Evolutionary conservation across 2,888 invertebrate species (phyloP).

Genomic region (Empis livida): DNA sequence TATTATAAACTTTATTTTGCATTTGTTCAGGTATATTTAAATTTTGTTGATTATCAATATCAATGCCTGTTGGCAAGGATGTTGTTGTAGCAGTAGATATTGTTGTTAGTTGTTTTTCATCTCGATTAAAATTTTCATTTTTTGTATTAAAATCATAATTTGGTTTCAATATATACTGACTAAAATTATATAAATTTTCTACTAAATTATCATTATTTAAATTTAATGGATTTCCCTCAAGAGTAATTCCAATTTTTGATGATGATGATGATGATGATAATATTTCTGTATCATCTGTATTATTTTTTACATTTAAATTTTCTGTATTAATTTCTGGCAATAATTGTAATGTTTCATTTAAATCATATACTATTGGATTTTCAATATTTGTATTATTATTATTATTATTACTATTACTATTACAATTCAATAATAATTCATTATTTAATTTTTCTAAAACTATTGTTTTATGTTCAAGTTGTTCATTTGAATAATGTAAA

Average conservation of each 20-base stretch:
- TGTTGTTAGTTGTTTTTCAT: neutral
- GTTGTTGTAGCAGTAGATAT: neutral
- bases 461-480: conserved; percentile 42
- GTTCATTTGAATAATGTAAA: conserved; percentile 39
- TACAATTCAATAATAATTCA: conserved; percentile 38
- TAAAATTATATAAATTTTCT: conserved; percentile 10
- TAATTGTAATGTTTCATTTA: too few relatives aligned
- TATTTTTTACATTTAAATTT: too few relatives aligned
- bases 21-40: neutral
- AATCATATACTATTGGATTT: too few relatives aligned
- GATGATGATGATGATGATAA: too few relatives aligned
- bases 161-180: conserved; percentile 12
- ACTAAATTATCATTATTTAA: conserved; percentile 7
- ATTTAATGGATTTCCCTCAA: neutral
- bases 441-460: conserved; percentile 41
- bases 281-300: too few relatives aligned
- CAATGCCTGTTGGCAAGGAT: neutral
- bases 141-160: conserved; percentile 12
- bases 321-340: too few relatives aligned
- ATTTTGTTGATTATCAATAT: neutral
- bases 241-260: neutral
- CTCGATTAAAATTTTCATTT: conserved; percentile 8
- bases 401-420: neutral
- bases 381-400: too few relatives aligned
- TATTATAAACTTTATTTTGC: neutral